These are phyloP conservation scores for Bovichtus diacanthus DNA, from an alignment of 2,797 vertebrate genomes.

Conservation along the genomic window DNA sequence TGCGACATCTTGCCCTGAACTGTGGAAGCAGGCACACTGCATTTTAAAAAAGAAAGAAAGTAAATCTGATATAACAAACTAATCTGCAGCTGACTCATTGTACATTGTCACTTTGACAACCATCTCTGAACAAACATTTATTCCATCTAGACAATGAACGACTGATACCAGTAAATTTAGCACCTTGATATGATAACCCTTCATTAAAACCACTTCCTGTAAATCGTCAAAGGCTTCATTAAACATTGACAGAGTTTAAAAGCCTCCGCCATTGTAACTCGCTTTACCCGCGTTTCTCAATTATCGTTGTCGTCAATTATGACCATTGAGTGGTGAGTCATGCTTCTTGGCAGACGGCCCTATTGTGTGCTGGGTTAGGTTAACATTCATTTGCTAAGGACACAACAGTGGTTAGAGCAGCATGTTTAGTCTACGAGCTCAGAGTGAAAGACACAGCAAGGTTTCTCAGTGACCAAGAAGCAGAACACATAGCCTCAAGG, in stretches of 20 bases:
- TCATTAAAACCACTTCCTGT: conserved; percentile 31
- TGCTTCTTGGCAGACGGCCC: conserved; percentile 33
- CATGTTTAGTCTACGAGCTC: conserved; percentile 52
- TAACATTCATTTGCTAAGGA: conserved; percentile 50
- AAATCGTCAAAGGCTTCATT: conserved; percentile 10
- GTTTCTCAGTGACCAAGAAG: conserved; percentile 61
- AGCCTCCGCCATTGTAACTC: background rate
- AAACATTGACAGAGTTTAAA: conserved; percentile 44
- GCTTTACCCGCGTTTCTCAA: conserved; percentile 5
- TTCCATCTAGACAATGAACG: conserved; percentile 3
- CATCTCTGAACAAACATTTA: conserved; percentile 32
- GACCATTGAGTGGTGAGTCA: conserved; percentile 51
- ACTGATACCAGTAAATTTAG: conserved; percentile 8
- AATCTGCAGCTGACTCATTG: background rate
- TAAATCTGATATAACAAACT: conserved; percentile 3
- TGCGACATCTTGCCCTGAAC: background rate
- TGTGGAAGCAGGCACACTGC: background rate
- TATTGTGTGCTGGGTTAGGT: conserved; percentile 58
- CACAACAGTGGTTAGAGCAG: conserved; percentile 69
- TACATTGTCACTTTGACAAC: conserved; percentile 16
- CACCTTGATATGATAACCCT: conserved; percentile 13
- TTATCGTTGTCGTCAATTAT: conserved; percentile 60
- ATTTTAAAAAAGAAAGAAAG: background rate
- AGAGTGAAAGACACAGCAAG: conserved; percentile 45
- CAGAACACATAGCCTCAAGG: conserved; percentile 22